Percentiles rank a stretch among this genome's conserved stretches.
phyloP scores from a whole-genome alignment of 2,113 vertebrate species.

The Hystrix cristata region DNA sequence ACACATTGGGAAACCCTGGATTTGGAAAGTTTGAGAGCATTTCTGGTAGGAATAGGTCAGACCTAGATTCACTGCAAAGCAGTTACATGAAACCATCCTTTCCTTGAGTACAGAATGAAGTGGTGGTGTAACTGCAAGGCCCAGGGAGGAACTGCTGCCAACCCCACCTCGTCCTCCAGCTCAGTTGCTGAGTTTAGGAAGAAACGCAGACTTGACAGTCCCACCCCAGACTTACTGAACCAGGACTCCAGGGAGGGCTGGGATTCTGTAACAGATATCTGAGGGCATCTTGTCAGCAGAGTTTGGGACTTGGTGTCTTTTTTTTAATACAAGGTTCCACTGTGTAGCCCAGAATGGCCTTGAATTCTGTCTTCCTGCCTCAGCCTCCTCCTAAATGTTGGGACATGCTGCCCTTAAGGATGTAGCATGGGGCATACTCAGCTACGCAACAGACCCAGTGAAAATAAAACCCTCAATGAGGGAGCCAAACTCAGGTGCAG shows the following conservation, averaged over 20 bases:
- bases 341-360: background rate
- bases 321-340: background rate
- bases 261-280: background rate
- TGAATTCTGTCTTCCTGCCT: background rate
- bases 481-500: background rate
- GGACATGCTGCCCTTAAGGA: background rate
- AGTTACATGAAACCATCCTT: background rate
- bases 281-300: background rate
- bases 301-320: background rate
- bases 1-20: background rate
- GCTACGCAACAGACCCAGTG: background rate
- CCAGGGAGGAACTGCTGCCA: background rate
- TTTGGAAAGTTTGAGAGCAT: background rate
- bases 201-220: background rate
- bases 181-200: background rate
- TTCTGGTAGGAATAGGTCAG: background rate
- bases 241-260: background rate
- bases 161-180: background rate
- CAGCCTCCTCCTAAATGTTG: background rate
- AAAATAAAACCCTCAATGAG: background rate
- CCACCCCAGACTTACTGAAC: background rate
- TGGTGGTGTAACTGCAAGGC: background rate
- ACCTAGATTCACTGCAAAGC: background rate
- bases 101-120: background rate
- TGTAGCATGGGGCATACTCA: background rate